phyloP scores from a whole-genome alignment of 1,140 invertebrate genomes.

The Drosophila chauvacae region DNA sequence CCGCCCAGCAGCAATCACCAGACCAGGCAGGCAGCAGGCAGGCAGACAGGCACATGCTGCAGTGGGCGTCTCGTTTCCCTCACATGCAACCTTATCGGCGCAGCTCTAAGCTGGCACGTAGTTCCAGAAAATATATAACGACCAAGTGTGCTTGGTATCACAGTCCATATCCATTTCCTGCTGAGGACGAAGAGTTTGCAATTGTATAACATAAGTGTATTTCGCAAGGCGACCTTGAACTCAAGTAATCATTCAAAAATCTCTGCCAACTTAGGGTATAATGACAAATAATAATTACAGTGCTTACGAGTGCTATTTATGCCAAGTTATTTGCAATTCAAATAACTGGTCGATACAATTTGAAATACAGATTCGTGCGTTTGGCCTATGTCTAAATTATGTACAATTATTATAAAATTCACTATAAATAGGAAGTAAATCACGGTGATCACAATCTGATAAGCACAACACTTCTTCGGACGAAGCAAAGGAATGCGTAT shows the following conservation, averaged over 20 bases:
- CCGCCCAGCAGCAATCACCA: constrained; percentile 22
- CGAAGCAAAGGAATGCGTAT: constrained; percentile 6
- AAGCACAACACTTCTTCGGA: constrained; percentile 53
- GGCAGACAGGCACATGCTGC: constrained; percentile 36
- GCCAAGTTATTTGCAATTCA: constrained; percentile 23
- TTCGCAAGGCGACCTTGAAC: constrained; percentile 39
- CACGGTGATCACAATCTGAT: constrained; percentile 63
- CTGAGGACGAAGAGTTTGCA: constrained; percentile 9
- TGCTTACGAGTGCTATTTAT: constrained; percentile 10
- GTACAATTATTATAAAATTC: constrained; percentile 57
- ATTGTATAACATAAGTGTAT: constrained; percentile 35
- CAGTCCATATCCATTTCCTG: constrained; percentile 42
- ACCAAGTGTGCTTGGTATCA: constrained; percentile 27
- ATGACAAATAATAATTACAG: constrained; percentile 18
- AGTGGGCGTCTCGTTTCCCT: constrained; percentile 63
- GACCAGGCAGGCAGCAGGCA: constrained; percentile 2
- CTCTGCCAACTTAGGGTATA: constrained; percentile 15
- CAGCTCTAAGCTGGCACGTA: constrained; percentile 19
- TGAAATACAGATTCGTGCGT: constrained; percentile 2
- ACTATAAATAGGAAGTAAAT: constrained; percentile 48
- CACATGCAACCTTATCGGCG: constrained; percentile 42
- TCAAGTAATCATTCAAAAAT: constrained; percentile 35
- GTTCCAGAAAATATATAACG: constrained; percentile 10
- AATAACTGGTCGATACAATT: constrained; percentile 1
- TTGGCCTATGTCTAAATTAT: constrained; percentile 45